Conservation (phyloP, 2,888 invertebrate species). For the Tromatobia lineatoria region DNA sequence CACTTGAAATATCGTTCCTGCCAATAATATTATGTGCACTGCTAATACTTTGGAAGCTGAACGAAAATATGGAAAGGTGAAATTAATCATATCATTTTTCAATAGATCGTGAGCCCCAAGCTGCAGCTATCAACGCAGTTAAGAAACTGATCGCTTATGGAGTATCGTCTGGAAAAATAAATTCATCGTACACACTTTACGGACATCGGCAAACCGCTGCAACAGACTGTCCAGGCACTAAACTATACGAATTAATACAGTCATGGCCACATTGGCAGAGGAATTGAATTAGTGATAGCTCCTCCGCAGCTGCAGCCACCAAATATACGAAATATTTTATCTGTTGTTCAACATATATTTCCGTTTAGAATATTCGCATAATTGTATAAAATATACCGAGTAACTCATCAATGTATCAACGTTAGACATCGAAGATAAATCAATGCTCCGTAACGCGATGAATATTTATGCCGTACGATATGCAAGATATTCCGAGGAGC, state of each 20-base stretch:
- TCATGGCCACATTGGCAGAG: constrained; percentile 77
- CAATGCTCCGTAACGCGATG: neutral
- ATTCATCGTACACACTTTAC: constrained; percentile 88
- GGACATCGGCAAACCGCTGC: constrained; percentile 86
- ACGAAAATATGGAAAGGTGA: neutral
- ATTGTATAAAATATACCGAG: neutral
- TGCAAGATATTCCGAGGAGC: neutral
- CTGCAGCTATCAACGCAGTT: constrained; percentile 86
- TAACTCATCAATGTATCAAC: neutral
- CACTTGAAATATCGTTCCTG: too few relatives aligned
- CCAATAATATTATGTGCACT: too few relatives aligned
- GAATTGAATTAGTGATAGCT: constrained; percentile 33
- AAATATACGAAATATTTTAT: neutral
- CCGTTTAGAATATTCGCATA: neutral
- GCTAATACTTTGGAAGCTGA: too few relatives aligned
- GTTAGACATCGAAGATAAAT: constrained; percentile 1
- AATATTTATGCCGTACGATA: constrained; percentile 4
- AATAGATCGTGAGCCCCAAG: constrained; percentile 75
- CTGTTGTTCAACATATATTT: neutral
- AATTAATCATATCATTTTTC: constrained; percentile 15
- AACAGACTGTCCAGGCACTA: constrained; percentile 79
- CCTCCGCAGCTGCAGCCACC: neutral
- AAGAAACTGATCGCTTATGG: constrained; percentile 88
- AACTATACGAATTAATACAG: constrained; percentile 76
- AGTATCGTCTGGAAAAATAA: constrained; percentile 88